Base-by-base conservation (phyloP, 2,113 vertebrate genomes). In the Coracopsis vasa region DNA sequence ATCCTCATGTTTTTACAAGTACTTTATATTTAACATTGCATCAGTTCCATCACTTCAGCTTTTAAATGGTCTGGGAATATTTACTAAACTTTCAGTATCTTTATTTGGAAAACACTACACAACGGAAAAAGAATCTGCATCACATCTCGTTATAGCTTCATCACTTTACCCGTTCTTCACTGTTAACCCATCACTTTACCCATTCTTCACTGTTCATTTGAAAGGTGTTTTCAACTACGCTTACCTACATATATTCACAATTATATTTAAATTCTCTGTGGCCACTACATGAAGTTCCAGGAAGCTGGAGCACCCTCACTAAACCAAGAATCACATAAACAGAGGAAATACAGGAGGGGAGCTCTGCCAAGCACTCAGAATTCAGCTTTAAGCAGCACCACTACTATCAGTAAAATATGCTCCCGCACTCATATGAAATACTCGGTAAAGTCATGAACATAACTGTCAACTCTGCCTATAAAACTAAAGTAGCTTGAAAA, bases 41-140 rank as follows among this genome's bases (percentile, higher is more conserved):
- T 98, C 98, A 98, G 96, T 94, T 98, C 97, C 95, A 96, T 96
- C 97, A 96, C 95, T 98, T 97, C 92, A 92, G 81, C 92, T 95
- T 97, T 97, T 97, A 98, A 98, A 97, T 88, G 92, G 93, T 96
- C 97, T 96, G 94, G 97, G 95, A 97, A 93, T 91, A 97, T 97
- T 97, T 96, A 92, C 90, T 75, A 94, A 97, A 97, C 88, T 92
- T 97, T 90, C 83, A 92, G 65, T 89, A 95, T 94, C 92, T 97
- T 97, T 97, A 97, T 96, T 96, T 97, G 97, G 97, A 98, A 97
- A 97, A 95, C 88, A 97, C 93, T 85, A 87, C 84, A 95, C 73
- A 90, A 80, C 86, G 77, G 90, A 90, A 97, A 98, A 97, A 70
- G 29, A 67, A 90, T 92, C 42, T 73, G 80, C 58, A 90, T 95